These are phyloP conservation scores for Mobula birostris DNA, from an alignment of 2,113 vertebrate species.

Conservation along the genomic window DNA sequence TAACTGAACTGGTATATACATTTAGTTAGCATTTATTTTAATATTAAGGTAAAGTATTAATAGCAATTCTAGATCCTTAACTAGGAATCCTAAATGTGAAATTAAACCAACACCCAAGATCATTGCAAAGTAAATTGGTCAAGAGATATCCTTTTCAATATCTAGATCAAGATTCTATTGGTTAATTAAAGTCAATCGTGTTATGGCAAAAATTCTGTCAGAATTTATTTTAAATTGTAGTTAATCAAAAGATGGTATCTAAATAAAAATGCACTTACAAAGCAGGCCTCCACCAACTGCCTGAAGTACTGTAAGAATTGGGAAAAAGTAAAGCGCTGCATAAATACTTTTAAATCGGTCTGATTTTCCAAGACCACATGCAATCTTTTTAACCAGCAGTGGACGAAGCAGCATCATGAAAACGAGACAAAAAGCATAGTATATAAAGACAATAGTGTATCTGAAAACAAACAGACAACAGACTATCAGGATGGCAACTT, in stretches of 20 bases:
- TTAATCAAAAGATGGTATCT: not conserved
- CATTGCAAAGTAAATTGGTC: not conserved
- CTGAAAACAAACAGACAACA: conserved; percentile 49
- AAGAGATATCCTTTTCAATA: not conserved
- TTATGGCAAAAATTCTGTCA: not conserved
- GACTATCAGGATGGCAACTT: not conserved
- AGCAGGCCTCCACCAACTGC: conserved; percentile 89
- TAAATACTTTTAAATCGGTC: conserved; percentile 96
- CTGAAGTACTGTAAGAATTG: conserved; percentile 87
- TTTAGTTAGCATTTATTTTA: not conserved
- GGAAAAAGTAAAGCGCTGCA: conserved; percentile 93
- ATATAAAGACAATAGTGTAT: conserved; percentile 94
- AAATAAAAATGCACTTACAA: conserved; percentile 67
- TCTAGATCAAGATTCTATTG: not conserved
- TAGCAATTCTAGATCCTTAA: not conserved
- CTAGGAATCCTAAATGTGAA: not conserved
- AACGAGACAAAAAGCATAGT: conserved; percentile 88
- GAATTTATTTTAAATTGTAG: not conserved
- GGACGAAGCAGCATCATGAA: conserved; percentile 95
- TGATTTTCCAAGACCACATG: conserved; percentile 86
- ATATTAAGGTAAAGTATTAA: not conserved
- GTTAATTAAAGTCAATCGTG: not conserved
- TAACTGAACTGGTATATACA: not conserved
- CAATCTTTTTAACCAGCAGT: conserved; percentile 93
- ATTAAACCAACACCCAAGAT: not conserved